Evolutionary conservation across 2,113 vertebrate genomes (phyloP).

Genomic region (Dromiciops gliroides): DNA sequence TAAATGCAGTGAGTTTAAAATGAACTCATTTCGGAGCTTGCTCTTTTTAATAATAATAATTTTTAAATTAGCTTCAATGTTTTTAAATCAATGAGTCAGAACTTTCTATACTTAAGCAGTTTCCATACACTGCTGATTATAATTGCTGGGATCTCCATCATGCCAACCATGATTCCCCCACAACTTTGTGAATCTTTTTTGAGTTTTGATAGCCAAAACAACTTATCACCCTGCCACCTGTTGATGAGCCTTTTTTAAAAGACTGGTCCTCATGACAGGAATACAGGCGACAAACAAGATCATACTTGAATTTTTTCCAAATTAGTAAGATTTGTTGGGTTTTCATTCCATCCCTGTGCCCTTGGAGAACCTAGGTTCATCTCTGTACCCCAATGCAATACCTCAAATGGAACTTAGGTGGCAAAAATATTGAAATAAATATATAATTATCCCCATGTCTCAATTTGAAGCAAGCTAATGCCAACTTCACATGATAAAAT

Average conservation of each 20-base stretch:
- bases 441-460: not conserved
- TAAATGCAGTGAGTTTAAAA: not conserved
- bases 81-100: constrained; percentile 47
- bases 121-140: not conserved
- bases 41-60: constrained; percentile 59
- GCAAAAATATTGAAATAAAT: not conserved
- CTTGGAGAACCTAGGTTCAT: not conserved
- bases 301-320: not conserved
- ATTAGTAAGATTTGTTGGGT: not conserved
- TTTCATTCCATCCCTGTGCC: not conserved
- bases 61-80: constrained; percentile 68
- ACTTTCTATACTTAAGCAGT: not conserved
- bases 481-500: not conserved
- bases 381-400: not conserved
- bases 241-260: too few relatives aligned
- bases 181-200: too few relatives aligned
- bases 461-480: constrained; percentile 1
- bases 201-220: too few relatives aligned
- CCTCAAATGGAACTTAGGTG: not conserved
- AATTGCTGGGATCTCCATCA: not conserved
- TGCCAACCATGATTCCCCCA: not conserved
- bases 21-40: not conserved
- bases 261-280: too few relatives aligned
- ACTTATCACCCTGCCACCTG: too few relatives aligned
- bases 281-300: too few relatives aligned